Percentiles rank a stretch among this genome's conserved stretches.
phyloP scores from a whole-genome alignment of 2,113 vertebrate species.

The Lates calcarifer region DNA sequence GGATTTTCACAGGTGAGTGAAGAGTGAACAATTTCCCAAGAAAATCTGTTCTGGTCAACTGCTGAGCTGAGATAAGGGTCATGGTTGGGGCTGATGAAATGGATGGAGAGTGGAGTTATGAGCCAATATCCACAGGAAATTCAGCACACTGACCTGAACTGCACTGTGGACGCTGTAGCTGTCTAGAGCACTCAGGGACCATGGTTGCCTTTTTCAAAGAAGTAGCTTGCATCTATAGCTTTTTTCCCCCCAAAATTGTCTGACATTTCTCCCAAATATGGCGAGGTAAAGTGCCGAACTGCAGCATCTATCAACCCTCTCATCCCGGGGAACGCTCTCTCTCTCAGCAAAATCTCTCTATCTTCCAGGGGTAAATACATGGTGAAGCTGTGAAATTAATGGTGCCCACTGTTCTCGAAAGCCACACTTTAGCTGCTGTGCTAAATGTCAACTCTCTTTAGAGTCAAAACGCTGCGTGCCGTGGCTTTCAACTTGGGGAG shows the following conservation, averaged over 20 bases:
- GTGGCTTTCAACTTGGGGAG: constrained; percentile 62
- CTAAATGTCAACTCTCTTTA: constrained; percentile 80
- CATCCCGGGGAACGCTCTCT: background rate
- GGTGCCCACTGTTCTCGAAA: constrained; percentile 63
- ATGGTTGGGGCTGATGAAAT: constrained; percentile 34
- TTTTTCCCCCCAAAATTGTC: background rate
- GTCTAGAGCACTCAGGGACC: constrained; percentile 34
- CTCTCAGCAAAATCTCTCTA: constrained; percentile 26
- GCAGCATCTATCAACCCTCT: constrained; percentile 29
- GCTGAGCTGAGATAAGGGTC: constrained; percentile 58
- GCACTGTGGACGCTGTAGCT: constrained; percentile 28
- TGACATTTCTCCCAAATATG: constrained; percentile 58
- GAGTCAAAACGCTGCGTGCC: constrained; percentile 61
- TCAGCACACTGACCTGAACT: constrained; percentile 47
- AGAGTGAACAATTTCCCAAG: constrained; percentile 29
- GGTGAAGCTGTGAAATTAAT: constrained; percentile 74
- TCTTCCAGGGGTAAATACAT: constrained; percentile 55
- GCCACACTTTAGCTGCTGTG: constrained; percentile 65
- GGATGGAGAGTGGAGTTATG: constrained; percentile 29
- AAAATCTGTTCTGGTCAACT: constrained; percentile 62
- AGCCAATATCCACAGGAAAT: constrained; percentile 53
- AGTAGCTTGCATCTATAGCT: constrained; percentile 20
- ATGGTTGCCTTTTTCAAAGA: constrained; percentile 21
- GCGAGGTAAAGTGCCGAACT: constrained; percentile 30
- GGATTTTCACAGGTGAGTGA: constrained; percentile 40